A percentile compares a stretch with the other conserved stretches of the same genome.
phyloP scores from a whole-genome alignment of 2,888 invertebrate genomes.

The Ormyrus labotus region DNA sequence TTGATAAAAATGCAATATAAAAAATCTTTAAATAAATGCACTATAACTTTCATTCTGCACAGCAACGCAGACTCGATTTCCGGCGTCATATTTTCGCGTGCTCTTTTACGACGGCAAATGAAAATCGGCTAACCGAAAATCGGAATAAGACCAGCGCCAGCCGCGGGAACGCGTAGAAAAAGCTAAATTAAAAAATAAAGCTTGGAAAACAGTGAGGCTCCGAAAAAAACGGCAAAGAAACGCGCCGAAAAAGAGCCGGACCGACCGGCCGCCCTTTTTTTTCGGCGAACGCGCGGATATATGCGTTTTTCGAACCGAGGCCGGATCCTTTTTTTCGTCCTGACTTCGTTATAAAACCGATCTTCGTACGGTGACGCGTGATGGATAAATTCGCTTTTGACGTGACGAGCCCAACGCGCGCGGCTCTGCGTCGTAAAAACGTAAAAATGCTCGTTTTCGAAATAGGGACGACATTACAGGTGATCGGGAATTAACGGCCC shows the following conservation, averaged over 20 bases:
- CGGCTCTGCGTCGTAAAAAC: neutral
- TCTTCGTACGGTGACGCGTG: constrained; percentile 9
- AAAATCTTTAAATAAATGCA: too few species aligned
- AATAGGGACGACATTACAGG: too few species aligned
- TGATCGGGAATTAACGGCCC: too few species aligned
- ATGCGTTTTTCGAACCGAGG: constrained; percentile 2
- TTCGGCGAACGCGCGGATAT: neutral
- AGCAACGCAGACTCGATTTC: neutral
- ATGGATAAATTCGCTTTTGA: too few species aligned
- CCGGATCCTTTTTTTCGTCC: neutral
- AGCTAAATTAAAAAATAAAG: neutral
- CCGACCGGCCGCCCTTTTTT: neutral
- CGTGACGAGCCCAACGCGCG: neutral
- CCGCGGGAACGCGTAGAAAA: neutral
- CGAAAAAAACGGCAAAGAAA: neutral
- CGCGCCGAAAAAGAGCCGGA: neutral
- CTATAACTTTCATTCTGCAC: too few species aligned
- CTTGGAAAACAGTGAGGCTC: neutral
- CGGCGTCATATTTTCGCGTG: neutral
- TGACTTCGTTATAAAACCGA: constrained; percentile 49
- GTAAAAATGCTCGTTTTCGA: neutral
- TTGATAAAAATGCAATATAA: too few species aligned
- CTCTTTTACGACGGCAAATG: constrained; percentile 16
- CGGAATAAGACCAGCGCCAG: constrained; percentile 24
- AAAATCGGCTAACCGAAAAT: constrained; percentile 46